Conservation (phyloP, 1,140 invertebrate genomes). For the Pogonus chalceus region DNA sequence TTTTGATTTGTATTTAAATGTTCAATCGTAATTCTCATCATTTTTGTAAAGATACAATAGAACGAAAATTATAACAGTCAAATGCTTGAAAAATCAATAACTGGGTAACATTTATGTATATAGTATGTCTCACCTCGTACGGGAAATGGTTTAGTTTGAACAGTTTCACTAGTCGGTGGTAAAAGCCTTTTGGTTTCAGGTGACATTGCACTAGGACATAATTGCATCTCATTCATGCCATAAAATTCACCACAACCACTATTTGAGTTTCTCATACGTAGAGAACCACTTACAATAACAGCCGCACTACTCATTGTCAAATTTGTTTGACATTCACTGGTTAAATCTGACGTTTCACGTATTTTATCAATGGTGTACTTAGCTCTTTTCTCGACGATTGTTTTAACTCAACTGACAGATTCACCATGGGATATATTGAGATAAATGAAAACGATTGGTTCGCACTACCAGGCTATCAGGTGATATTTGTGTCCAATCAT, state of each 20-base stretch:
- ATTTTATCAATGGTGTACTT: too few species aligned
- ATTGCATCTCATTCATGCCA: slow-evolving; percentile 39
- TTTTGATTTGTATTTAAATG: too few species aligned
- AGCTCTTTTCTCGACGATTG: not conserved
- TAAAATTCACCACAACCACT: slow-evolving; percentile 13
- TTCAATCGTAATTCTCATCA: too few species aligned
- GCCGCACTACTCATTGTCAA: slow-evolving; percentile 21
- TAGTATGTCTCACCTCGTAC: slow-evolving; percentile 54
- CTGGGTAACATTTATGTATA: too few species aligned
- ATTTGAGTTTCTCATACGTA: slow-evolving; percentile 29
- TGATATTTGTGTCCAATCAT: not conserved
- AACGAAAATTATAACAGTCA: not conserved
- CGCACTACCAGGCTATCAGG: not conserved
- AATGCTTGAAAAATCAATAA: not conserved
- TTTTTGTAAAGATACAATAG: too few species aligned
- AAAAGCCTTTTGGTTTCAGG: slow-evolving; percentile 49
- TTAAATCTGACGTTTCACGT: not conserved
- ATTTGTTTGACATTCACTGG: not conserved
- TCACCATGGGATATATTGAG: not conserved
- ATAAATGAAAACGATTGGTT: not conserved
- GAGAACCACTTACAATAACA: slow-evolving; percentile 27
- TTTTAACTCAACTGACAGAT: not conserved
- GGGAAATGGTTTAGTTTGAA: slow-evolving; percentile 77
- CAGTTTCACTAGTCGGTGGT: slow-evolving; percentile 66
- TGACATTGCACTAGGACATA: slow-evolving; percentile 55